A percentile compares a stretch with the other conserved stretches of the same genome.
Evolutionary conservation across 2,113 vertebrate genomes (phyloP).

Genomic region (Genyomyrus donnyi): DNA sequence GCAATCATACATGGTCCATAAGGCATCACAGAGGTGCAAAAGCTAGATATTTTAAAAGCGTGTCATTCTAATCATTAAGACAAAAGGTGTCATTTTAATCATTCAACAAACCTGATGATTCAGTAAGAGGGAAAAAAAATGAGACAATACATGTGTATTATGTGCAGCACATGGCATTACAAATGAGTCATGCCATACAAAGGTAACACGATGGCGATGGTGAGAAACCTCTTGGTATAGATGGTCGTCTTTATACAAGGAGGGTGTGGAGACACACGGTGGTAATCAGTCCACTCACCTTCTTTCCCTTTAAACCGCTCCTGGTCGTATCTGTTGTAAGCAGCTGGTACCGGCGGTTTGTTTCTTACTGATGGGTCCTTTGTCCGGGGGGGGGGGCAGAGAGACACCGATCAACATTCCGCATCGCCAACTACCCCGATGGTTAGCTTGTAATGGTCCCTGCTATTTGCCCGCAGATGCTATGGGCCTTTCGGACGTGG

Average conservation of each 20-base stretch:
- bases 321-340: conserved; percentile 97
- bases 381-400: conserved; percentile 2
- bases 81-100: background rate
- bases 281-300: conserved; percentile 56
- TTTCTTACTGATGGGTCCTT: conserved; percentile 85
- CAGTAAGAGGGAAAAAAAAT: background rate
- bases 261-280: background rate
- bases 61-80: background rate
- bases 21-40: background rate
- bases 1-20: background rate
- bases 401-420: background rate
- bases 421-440: background rate
- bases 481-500: too few species aligned
- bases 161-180: background rate
- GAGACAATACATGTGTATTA: background rate
- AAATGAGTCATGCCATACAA: background rate
- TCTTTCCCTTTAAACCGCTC: conserved; percentile 98
- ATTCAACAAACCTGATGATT: background rate
- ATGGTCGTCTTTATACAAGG: background rate
- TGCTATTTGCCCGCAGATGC: too few species aligned
- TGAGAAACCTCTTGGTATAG: background rate
- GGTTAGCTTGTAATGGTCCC: too few species aligned
- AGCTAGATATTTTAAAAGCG: background rate
- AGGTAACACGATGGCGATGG: background rate
- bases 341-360: conserved; percentile 88